Base-by-base conservation (phyloP, 2,888 invertebrate genomes). In the Calameuta filiformis region DNA sequence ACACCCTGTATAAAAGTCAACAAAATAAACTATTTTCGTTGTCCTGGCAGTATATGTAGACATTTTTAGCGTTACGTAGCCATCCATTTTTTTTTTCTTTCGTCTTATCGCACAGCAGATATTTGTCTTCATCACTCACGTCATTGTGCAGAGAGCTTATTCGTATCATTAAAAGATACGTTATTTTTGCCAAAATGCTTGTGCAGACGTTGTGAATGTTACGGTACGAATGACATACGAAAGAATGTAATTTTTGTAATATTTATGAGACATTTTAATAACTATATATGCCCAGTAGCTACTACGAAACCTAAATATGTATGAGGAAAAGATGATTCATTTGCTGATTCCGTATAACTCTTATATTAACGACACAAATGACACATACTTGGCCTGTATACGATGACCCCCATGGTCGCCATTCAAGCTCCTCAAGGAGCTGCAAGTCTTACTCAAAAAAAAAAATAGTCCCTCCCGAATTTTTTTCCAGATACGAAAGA, bases 321-420 rank as follows among this genome's bases (percentile, higher is more conserved):
- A 56, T 23, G 9, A 23, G 9, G 56, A 15, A 56, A 40, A 40
- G 23, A 56, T 56, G 56, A 2, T 23, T 56, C 23, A 56, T 23
- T 56, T 56, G 23, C 23, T 56, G 2, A 4, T 73, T 73, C 35
- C 23, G 23, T 73, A 35, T 73, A 12, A n/a, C 35, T 73, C 33
- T 15, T 73, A 35, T 35, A 2, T 69, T 75, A 33, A n/a, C 11
- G 56, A 35, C 12, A 77, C 56, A 23, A 56, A 56, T 30, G 73
- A 79, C 83, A 89, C 90, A 74, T 90, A 91, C 91, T 88, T 86
- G 89, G 89, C 83, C 87, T 87, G 81, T 89, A 90, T 73, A 90
- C 88, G 83, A 91, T 90, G 80, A 91, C 90, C 83, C 91, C 90
- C 89, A 90, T 90, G 82, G 87, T 87, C 85, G 89, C 89, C 91